Evolutionary conservation across 2,113 vertebrate species (phyloP).

Genomic region (Pomatorhinus ruficollis): DNA sequence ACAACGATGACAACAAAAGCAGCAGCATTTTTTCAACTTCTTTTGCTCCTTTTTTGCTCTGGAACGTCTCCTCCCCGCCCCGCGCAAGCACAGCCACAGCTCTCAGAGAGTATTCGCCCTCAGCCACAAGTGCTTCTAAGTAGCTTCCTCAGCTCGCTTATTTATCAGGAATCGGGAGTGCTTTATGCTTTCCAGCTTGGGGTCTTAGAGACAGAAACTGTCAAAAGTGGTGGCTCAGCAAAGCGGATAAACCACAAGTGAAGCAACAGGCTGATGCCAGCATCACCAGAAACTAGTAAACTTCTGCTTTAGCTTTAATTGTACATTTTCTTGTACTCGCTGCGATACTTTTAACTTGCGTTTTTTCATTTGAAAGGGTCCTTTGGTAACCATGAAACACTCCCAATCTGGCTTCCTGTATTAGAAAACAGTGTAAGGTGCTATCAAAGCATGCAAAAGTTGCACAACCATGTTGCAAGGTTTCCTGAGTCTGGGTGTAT

Average conservation of each 20-base stretch:
- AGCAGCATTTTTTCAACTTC: background rate
- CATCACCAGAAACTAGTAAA: background rate
- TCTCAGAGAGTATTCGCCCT: constrained; percentile 45
- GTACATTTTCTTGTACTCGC: background rate
- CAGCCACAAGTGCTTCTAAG: constrained; percentile 70
- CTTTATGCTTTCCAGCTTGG: constrained; percentile 69
- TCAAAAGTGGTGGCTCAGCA: constrained; percentile 48
- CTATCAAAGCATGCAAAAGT: constrained; percentile 38
- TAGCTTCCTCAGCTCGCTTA: constrained; percentile 51
- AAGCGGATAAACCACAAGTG: constrained; percentile 38
- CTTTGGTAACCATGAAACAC: constrained; percentile 70
- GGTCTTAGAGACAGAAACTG: constrained; percentile 49
- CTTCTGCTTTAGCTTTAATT: background rate
- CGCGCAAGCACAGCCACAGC: constrained; percentile 55
- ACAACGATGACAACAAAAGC: background rate
- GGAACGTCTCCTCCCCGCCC: constrained; percentile 7
- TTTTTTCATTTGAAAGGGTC: constrained; percentile 14
- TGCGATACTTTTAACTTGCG: constrained; percentile 16
- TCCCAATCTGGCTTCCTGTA: constrained; percentile 43
- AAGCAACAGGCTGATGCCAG: constrained; percentile 19
- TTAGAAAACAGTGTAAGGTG: background rate
- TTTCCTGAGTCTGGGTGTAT: background rate
- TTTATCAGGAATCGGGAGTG: constrained; percentile 60
- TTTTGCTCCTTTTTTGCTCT: constrained; percentile 69
- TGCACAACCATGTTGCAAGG: background rate